phyloP scores from a whole-genome alignment of 2,888 invertebrate genomes.

The Lumbricus terrestris region DNA sequence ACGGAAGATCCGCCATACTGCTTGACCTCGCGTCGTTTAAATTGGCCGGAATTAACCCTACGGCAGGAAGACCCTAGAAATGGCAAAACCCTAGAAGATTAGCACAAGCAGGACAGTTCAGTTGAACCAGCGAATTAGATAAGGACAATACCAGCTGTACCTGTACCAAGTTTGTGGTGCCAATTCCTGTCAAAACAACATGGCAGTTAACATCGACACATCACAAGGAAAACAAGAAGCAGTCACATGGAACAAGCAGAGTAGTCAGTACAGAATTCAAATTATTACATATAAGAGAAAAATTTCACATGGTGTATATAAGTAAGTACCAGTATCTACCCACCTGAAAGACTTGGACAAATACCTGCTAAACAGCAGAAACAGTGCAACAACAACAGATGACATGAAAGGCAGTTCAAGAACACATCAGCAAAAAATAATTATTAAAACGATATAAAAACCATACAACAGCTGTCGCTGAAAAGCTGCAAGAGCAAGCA shows the following conservation, averaged over 20 bases:
- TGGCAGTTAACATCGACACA: neutral
- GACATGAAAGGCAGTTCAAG: neutral
- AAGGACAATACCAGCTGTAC: neutral
- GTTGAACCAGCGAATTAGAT: neutral
- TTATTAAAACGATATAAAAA: neutral
- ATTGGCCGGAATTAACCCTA: neutral
- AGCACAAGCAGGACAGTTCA: neutral
- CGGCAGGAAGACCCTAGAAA: neutral
- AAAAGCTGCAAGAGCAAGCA: neutral
- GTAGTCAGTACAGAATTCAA: neutral
- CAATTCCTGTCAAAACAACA: conserved; percentile 3
- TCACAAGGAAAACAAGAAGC: neutral
- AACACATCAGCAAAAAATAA: neutral
- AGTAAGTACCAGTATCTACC: neutral
- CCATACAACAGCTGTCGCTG: neutral
- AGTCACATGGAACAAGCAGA: neutral
- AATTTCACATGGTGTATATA: neutral
- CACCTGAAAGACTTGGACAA: neutral
- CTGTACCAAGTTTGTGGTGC: neutral
- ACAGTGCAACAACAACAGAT: neutral
- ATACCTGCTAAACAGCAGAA: neutral
- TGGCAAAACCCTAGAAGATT: neutral
- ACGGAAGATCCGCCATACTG: neutral
- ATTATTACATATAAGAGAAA: neutral
- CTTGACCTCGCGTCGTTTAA: neutral